Evolutionary conservation across 2,888 invertebrate genomes (phyloP), one percentile per base, ranked within the genome.

Genomic region (Xylota segnis): DNA sequence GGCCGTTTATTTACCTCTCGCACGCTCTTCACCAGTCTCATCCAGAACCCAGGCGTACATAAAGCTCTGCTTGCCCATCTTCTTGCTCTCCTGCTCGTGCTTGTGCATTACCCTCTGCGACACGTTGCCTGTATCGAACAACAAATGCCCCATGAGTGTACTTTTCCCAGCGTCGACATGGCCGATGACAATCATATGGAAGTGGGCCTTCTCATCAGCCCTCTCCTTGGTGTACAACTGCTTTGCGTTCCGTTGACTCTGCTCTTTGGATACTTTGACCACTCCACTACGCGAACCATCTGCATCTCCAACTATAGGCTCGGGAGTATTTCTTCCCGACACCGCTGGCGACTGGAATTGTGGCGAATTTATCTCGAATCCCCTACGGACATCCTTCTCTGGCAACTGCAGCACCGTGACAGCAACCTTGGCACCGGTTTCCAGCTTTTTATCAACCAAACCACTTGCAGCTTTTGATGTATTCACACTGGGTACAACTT

Each of bases 31-130:
- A 0, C 98, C 98, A 79, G 99, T 99, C 93, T 99, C 99, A 92
- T 99, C 99, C 66, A 99, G 93, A 2, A 99, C 98, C 99, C 99
- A 99, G 3, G 99, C 99, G 93, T 97, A 99, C 93, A 98, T 97
- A 89, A 99, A 99, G 87, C 98, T 98, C 90, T 98, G 97, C 92
- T 99, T 99, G 3, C 99, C 99, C 88, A 98, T 93, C 92, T 99
- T 99, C 91, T 97, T 96, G 89, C 98, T 98, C 90, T 99, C 99
- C 91, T 98, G 98, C 91, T 99, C 99, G 93, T 98, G 98, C 91
- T 99, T 99, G 92, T 99, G 99, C 94, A 99, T 96, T 0, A 95
- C 94, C 89, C 96, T 95, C 91, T 98, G 96, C 86, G 96, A 96
- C 0, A 98, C 97, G 92, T 96, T 96, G 18, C 98, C 97, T 37